Evolutionary conservation across 2,797 vertebrate species (phyloP).

Genomic region (Dendrocincla fuliginosa): DNA sequence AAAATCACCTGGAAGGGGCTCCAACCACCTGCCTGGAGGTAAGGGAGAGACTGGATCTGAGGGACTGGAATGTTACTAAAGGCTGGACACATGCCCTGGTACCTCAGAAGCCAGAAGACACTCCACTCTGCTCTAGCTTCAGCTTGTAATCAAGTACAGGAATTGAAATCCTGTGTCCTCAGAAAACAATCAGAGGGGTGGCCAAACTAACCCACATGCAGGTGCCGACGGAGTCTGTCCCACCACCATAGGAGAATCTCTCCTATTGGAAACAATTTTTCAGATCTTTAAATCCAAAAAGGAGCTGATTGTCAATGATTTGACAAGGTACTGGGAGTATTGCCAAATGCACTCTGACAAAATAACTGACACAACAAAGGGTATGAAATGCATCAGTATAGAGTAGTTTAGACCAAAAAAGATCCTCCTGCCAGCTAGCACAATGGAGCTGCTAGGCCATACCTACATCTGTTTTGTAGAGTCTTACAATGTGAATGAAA

Average conservation of each 20-base stretch:
- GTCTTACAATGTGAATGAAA: background rate
- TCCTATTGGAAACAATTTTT: background rate
- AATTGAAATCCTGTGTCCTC: background rate
- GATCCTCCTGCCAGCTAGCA: background rate
- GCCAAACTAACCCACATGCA: background rate
- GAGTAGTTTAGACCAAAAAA: background rate
- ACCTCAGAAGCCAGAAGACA: background rate
- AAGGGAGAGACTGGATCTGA: background rate
- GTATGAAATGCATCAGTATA: background rate
- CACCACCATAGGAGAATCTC: background rate
- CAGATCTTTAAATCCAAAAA: background rate
- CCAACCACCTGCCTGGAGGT: background rate
- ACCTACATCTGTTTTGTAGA: background rate
- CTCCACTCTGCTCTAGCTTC: background rate
- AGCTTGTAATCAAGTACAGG: accelerated
- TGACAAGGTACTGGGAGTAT: background rate
- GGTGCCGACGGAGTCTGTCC: background rate
- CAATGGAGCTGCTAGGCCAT: background rate
- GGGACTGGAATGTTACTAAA: background rate
- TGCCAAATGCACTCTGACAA: background rate
- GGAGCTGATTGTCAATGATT: background rate
- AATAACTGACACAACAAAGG: background rate
- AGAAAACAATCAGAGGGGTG: background rate
- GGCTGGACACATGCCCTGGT: background rate
- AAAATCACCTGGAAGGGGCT: background rate